Conservation (phyloP, 2,888 invertebrate genomes). For the Rhingia rostrata region DNA sequence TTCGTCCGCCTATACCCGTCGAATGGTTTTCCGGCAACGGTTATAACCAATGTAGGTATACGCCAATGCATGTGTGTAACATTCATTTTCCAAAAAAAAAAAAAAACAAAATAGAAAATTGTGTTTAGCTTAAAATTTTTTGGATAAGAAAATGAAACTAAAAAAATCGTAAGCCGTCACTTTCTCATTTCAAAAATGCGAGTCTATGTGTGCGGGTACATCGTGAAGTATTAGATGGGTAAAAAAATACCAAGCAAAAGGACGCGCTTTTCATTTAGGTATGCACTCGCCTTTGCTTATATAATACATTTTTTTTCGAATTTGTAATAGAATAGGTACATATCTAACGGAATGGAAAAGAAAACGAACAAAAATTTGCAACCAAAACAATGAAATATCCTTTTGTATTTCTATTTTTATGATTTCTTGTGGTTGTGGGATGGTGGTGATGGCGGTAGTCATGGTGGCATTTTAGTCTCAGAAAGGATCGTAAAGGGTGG, state of each 20-base stretch:
- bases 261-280: constrained; percentile 61
- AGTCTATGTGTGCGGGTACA: constrained; percentile 39
- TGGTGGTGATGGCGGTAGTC: constrained; percentile 10
- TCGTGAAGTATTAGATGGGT: constrained; percentile 62
- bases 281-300: constrained; percentile 57
- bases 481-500: not conserved
- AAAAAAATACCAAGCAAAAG: constrained; percentile 62
- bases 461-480: constrained; percentile 36
- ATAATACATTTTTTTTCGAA: constrained; percentile 26
- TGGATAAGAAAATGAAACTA: constrained; percentile 66
- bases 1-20: constrained; percentile 45
- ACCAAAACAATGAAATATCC: constrained; percentile 63
- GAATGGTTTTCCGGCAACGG: constrained; percentile 59
- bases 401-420: constrained; percentile 28
- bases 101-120: constrained; percentile 31
- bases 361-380: constrained; percentile 53
- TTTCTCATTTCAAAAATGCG: constrained; percentile 68
- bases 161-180: constrained; percentile 68
- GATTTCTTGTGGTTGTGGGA: constrained; percentile 33
- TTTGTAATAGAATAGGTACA: constrained; percentile 37
- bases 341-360: constrained; percentile 47
- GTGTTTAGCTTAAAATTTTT: constrained; percentile 69
- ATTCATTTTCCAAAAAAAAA: constrained; percentile 42
- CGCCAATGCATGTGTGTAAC: constrained; percentile 66
- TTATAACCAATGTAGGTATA: constrained; percentile 50